phyloP scores from a whole-genome alignment of 2,888 invertebrate genomes.

The Argynnis bischoffii region DNA sequence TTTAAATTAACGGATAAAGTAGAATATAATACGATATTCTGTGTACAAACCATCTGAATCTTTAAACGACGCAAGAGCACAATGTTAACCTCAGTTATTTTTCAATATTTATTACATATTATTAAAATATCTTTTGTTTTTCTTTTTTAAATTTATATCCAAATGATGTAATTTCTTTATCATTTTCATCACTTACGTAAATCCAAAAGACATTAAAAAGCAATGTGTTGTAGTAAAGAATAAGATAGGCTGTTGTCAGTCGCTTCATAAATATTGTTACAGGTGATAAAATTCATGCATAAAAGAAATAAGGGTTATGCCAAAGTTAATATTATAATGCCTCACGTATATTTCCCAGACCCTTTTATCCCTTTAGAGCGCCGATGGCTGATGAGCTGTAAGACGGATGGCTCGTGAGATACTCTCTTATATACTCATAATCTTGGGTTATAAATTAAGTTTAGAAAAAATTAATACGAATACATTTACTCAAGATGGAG shows the following conservation, averaged over 20 bases:
- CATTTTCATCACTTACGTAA: background rate
- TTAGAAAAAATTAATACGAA: constrained; percentile 26
- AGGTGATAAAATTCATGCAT: constrained; percentile 21
- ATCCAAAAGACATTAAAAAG: background rate
- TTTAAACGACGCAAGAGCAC: too few species aligned
- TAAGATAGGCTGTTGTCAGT: constrained; percentile 4
- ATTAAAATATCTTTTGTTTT: too few species aligned
- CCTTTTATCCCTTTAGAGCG: constrained; percentile 36
- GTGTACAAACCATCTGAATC: too few species aligned
- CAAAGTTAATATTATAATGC: constrained; percentile 34
- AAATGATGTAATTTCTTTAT: too few species aligned
- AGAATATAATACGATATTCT: too few species aligned
- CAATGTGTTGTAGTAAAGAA: constrained; percentile 1
- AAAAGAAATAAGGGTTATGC: constrained; percentile 20
- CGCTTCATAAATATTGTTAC: constrained; percentile 22
- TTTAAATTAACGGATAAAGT: too few species aligned
- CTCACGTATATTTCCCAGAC: constrained; percentile 33
- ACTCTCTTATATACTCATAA: constrained; percentile 32
- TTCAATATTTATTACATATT: too few species aligned
- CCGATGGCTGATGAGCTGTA: constrained; percentile 37
- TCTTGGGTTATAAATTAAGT: constrained; percentile 27
- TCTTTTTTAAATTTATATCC: too few species aligned
- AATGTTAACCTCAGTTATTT: too few species aligned
- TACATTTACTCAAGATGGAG: constrained; percentile 14
- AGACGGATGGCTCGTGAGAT: constrained; percentile 35